Percentiles rank a stretch among this genome's conserved stretches.
Conservation (phyloP, 2,797 vertebrate species). For the Peromyscus eremicus region DNA sequence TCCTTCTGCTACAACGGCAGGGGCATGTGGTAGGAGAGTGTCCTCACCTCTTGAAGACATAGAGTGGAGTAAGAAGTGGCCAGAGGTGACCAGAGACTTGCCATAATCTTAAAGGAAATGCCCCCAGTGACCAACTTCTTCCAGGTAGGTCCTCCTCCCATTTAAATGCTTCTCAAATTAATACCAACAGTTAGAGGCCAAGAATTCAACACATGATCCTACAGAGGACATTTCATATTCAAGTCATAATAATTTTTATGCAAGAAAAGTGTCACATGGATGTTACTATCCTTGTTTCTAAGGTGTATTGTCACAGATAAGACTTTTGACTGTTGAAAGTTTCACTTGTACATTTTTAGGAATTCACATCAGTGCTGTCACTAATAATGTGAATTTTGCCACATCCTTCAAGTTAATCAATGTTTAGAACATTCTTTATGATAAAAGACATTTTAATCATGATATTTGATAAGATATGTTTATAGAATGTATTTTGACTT, state of each 20-base stretch:
- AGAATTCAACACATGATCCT: no score
- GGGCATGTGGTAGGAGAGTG: no score
- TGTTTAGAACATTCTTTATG: constrained; percentile 9
- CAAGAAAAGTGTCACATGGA: background rate
- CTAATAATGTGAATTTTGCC: constrained; percentile 15
- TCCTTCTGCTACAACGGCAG: background rate
- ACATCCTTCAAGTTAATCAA: constrained; percentile 6
- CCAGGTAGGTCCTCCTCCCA: background rate
- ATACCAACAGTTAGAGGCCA: background rate
- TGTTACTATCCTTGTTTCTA: background rate
- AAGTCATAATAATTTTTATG: background rate
- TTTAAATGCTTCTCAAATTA: background rate
- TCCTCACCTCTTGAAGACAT: background rate
- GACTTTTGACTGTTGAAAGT: background rate
- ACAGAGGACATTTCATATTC: background rate
- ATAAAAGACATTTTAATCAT: background rate
- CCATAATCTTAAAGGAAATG: background rate
- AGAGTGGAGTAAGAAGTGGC: background rate
- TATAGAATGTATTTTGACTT: constrained; percentile 39
- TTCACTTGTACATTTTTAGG: background rate
- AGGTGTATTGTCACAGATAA: background rate
- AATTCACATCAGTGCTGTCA: background rate
- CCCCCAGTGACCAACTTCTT: background rate
- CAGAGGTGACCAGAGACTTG: background rate
- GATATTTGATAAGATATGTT: background rate